Evolutionary conservation across 1,140 invertebrate species (phyloP).

Genomic region (Zaprionus ornatus): DNA sequence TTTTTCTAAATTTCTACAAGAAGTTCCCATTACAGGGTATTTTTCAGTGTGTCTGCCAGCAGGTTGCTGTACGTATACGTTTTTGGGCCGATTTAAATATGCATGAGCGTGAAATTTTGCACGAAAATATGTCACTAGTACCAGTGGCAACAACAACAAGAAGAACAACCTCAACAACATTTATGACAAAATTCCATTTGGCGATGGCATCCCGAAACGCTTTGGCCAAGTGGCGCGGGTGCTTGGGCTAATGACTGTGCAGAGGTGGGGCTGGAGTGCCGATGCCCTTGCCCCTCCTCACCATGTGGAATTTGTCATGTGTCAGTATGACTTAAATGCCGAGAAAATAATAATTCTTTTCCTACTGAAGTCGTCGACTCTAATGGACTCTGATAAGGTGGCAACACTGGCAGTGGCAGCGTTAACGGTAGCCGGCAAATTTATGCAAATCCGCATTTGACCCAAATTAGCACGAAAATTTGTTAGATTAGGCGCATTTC

Average conservation of each 20-base stretch:
- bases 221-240: constrained; percentile 60
- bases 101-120: constrained; percentile 76
- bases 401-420: constrained; percentile 54
- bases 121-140: constrained; percentile 75
- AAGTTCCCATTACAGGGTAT: not conserved
- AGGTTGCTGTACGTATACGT: constrained; percentile 20
- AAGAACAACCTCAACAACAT: constrained; percentile 45
- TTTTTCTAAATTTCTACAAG: not conserved
- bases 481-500: constrained; percentile 78
- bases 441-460: constrained; percentile 81
- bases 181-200: constrained; percentile 82
- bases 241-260: constrained; percentile 73
- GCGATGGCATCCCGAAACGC: constrained; percentile 40
- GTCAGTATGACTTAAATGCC: constrained; percentile 78
- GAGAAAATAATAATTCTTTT: constrained; percentile 66
- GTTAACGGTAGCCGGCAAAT: constrained; percentile 43
- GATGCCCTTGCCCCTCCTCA: not conserved
- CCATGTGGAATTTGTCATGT: constrained; percentile 79
- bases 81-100: constrained; percentile 62
- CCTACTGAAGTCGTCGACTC: constrained; percentile 54
- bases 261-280: not conserved
- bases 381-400: constrained; percentile 81
- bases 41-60: not conserved
- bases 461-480: constrained; percentile 81
- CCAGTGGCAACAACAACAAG: constrained; percentile 14